Base-by-base conservation (phyloP, 2,888 invertebrate species). In the Hemicrepidius hirtus region DNA sequence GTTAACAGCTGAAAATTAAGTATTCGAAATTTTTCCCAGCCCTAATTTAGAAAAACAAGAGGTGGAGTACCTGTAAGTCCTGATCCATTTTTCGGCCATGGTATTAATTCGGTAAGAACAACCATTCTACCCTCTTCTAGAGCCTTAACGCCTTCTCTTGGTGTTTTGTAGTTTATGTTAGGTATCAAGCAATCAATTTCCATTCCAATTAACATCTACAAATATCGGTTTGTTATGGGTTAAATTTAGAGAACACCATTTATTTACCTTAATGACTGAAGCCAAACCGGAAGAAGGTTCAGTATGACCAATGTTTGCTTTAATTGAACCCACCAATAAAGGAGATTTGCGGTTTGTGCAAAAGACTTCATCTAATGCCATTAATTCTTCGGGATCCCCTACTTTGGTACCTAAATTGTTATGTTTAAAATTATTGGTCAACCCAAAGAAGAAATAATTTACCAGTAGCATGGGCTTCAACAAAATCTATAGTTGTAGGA, bases 301-400 rank as follows among this genome's bases (percentile, higher is more conserved):
- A 0, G 95, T 91, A 85, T 98, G 98, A 0, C 98, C 98, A 84
- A 97, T 89, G 86, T 97, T 98, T 0, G 97, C 97, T 84, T 98
- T 98, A 37, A 97, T 92, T 0, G 97, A 96, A 1, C 98, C 98
- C 71, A 98, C 94, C 57, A 91, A 86, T 0, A 97, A 89, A 0
- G 97, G 94, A 0, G 90, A 92, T 12, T 89, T 91, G n/a, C 97
- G 89, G 20, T 91, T 91, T 5, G 96, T 89, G 81, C 94, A 94
- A 84, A 97, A 92, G 37, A 95, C 90, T 78, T 92, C 92, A 59
- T 95, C 93, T 60, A 98, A 91, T 0, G 96, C 94, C 77, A 92
- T 88, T 67, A 96, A 88, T 86, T 98, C 98, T 84, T 97, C 96
- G 0, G 97, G 97, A 87, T 98, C 98, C 16, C 98, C 97, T 1